Conservation (phyloP, 2,888 invertebrate genomes). For the Celastrina argiolus region DNA sequence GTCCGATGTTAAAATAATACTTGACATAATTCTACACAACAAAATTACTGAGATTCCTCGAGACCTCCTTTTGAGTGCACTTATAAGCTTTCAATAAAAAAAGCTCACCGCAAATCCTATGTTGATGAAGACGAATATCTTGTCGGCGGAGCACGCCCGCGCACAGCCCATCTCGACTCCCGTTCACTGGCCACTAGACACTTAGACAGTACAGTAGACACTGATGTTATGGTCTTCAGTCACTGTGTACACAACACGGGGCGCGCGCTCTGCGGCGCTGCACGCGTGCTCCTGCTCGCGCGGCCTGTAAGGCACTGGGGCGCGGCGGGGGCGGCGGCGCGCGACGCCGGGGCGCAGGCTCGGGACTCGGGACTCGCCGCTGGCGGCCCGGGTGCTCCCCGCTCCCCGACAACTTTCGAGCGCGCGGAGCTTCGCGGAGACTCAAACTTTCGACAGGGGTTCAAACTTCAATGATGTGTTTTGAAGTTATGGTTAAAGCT, state of each 20-base stretch:
- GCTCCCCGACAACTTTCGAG: not conserved
- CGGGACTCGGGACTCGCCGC: not conserved
- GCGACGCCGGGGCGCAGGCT: slow-evolving; percentile 3
- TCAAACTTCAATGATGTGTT: not conserved
- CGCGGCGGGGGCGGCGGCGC: slow-evolving; percentile 19
- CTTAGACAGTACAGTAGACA: not conserved
- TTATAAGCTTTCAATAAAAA: not conserved
- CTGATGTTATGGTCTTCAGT: not conserved
- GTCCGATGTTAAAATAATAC: not conserved
- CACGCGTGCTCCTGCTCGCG: slow-evolving; percentile 37
- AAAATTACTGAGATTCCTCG: not conserved
- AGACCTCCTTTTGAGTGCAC: not conserved
- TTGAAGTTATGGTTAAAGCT: no score
- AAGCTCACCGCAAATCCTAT: slow-evolving; percentile 64
- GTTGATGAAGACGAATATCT: slow-evolving; percentile 71
- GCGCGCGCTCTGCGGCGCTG: slow-evolving; percentile 23
- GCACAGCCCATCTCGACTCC: slow-evolving; percentile 51
- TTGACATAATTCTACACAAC: not conserved
- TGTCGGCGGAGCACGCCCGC: slow-evolving; percentile 61
- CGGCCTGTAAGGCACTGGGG: slow-evolving; percentile 63
- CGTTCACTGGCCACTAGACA: not conserved
- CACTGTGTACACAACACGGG: slow-evolving; percentile 29
- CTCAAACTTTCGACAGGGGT: not conserved
- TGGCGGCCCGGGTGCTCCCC: not conserved
- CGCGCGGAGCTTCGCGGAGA: no score